Percentiles rank a stretch among this genome's conserved stretches.
Evolutionary conservation across 2,113 vertebrate genomes (phyloP).

Genomic region (Pelecanoides urinatrix): DNA sequence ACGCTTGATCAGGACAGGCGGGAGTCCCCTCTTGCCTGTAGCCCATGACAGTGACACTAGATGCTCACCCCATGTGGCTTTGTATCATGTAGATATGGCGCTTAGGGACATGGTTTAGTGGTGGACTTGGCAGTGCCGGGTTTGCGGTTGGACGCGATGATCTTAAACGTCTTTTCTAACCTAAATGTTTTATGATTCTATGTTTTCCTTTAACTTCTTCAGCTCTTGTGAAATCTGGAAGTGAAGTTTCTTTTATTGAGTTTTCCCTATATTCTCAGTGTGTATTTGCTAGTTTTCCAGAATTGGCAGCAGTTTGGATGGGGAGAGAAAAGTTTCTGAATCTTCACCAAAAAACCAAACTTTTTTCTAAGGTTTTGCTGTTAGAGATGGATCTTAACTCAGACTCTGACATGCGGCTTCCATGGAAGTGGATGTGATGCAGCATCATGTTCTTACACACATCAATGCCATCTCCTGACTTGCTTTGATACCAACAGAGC

Average conservation of each 20-base stretch:
- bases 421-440: fast-evolving
- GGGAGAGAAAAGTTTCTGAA: background rate
- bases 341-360: background rate
- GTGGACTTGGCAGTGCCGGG: background rate
- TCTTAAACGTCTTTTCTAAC: background rate
- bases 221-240: background rate
- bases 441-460: background rate
- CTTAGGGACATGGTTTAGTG: background rate
- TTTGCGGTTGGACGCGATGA: background rate
- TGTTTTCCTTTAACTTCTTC: background rate
- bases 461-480: too few species aligned
- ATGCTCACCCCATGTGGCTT: background rate
- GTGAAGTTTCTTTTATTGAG: background rate
- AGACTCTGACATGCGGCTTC: background rate
- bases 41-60: background rate
- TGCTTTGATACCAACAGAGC: background rate
- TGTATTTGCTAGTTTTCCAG: background rate
- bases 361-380: background rate
- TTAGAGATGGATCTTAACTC: background rate
- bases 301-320: background rate
- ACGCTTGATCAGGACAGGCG: fast-evolving
- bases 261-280: background rate
- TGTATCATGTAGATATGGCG: background rate
- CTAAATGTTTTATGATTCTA: background rate
- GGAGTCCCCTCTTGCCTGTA: background rate